Evolutionary conservation across 2,888 invertebrate species (phyloP).

Genomic region (Petrophora chlorosata): DNA sequence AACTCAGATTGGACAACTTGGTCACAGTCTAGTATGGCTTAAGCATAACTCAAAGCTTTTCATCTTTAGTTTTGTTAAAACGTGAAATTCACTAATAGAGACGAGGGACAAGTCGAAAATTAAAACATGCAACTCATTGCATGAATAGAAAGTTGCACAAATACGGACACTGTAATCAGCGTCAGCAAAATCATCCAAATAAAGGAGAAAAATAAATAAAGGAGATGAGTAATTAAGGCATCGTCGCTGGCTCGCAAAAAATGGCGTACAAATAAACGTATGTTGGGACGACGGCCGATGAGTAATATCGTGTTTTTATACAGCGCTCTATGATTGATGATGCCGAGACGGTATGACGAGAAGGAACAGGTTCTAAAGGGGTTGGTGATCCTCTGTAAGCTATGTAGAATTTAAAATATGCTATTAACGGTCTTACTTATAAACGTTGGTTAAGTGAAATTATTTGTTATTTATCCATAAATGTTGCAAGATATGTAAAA

Average conservation of each 20-base stretch:
- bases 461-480: too few species aligned
- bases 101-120: background rate
- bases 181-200: slow-evolving; percentile 10
- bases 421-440: too few species aligned
- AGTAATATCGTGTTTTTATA: slow-evolving; percentile 67
- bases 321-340: slow-evolving; percentile 64
- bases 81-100: too few species aligned
- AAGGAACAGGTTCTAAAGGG: slow-evolving; percentile 60
- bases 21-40: too few species aligned
- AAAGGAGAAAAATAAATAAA: slow-evolving; percentile 22
- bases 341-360: slow-evolving; percentile 52
- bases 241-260: slow-evolving; percentile 23
- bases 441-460: too few species aligned
- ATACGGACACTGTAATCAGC: slow-evolving; percentile 14
- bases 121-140: background rate
- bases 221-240: slow-evolving; percentile 12
- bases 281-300: slow-evolving; percentile 59
- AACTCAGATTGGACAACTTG: too few species aligned
- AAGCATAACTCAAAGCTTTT: too few species aligned
- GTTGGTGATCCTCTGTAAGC: slow-evolving; percentile 40
- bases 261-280: slow-evolving; percentile 16
- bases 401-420: slow-evolving; percentile 19
- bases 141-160: slow-evolving; percentile 17
- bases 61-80: too few species aligned
- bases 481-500: too few species aligned